These are phyloP conservation scores for Calonectris borealis DNA, from an alignment of 2,113 vertebrate species.

Conservation along the genomic window DNA sequence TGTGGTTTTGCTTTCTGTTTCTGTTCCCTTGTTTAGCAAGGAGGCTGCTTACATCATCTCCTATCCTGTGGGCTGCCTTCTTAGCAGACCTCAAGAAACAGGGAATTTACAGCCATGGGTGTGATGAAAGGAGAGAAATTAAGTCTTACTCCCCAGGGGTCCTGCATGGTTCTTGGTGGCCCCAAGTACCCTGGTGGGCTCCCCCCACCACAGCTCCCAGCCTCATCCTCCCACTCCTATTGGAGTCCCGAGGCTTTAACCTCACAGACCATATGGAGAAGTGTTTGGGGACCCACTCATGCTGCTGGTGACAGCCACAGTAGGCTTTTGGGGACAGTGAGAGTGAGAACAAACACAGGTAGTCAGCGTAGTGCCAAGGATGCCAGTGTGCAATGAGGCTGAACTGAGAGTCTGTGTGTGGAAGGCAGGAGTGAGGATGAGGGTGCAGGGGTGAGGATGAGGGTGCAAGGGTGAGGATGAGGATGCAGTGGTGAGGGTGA, in stretches of 20 bases:
- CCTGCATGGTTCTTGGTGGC: accelerated
- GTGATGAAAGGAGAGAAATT: not conserved
- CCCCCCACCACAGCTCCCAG: not conserved
- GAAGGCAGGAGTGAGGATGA: not conserved
- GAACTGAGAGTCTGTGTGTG: not conserved
- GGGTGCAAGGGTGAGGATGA: no score
- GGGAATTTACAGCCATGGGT: not conserved
- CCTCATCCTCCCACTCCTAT: not conserved
- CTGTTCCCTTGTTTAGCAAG: not conserved
- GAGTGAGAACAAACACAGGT: accelerated
- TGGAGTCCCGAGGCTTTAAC: not conserved
- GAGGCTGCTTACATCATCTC: not conserved
- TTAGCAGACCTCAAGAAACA: not conserved
- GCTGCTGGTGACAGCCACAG: not conserved
- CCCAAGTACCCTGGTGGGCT: accelerated
- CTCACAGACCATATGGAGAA: not conserved
- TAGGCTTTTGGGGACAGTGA: accelerated
- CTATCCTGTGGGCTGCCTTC: accelerated
- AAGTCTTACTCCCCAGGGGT: not conserved
- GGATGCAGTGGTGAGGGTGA: not conserved
- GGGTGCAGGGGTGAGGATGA: no score
- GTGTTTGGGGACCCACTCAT: not conserved
- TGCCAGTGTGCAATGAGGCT: no score
- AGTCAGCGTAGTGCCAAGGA: not conserved
- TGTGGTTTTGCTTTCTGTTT: not conserved